A percentile compares a stretch with the other conserved stretches of the same genome.
Conservation (phyloP, 2,888 invertebrate species). For the Napeogenes inachia region DNA sequence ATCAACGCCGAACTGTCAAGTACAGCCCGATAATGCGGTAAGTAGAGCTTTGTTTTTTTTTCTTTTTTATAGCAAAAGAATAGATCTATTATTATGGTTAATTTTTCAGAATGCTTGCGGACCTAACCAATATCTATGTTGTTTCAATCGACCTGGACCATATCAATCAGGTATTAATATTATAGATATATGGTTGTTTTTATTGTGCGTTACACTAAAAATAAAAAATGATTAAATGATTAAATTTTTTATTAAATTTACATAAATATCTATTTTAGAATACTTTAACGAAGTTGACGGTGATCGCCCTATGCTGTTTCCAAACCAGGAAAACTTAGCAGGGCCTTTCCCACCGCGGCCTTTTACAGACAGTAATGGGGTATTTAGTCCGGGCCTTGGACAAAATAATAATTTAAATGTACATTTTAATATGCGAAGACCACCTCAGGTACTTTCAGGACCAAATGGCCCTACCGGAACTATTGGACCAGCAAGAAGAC, state of each 20-base stretch:
- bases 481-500: conserved; percentile 43
- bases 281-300: conserved; percentile 61
- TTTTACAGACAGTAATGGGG: conserved; percentile 25
- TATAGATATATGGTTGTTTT: too few species aligned
- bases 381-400: conserved; percentile 35
- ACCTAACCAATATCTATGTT: conserved; percentile 80
- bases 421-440: conserved; percentile 35
- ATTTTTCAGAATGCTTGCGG: conserved; percentile 79
- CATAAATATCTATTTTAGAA: conserved; percentile 40
- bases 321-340: conserved; percentile 39
- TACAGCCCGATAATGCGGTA: conserved; percentile 46
- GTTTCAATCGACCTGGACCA: conserved; percentile 64
- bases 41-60: conserved; percentile 14
- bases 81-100: neutral
- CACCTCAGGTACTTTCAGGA: conserved; percentile 55
- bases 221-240: too few species aligned
- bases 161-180: conserved; percentile 40
- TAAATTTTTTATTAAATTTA: too few species aligned
- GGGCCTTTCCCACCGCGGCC: conserved; percentile 43
- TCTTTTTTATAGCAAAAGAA: neutral
- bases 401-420: conserved; percentile 31
- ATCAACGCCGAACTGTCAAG: conserved; percentile 47
- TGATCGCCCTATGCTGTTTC: conserved; percentile 50
- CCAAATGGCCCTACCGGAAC: conserved; percentile 58
- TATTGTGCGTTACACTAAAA: too few species aligned